phyloP scores from a whole-genome alignment of 2,888 invertebrate species.

The Pyrgus malvae region DNA sequence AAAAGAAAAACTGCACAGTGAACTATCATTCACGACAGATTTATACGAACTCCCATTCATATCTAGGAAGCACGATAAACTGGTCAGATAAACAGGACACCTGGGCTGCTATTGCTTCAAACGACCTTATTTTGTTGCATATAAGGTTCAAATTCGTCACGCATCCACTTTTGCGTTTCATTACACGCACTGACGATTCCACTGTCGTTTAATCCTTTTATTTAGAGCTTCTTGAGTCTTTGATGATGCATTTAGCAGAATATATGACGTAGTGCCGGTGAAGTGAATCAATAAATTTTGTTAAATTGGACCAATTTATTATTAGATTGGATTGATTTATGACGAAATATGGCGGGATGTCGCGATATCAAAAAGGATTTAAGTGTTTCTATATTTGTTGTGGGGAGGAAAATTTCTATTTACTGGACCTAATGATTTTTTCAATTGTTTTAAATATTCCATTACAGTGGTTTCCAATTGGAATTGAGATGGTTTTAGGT shows the following conservation, averaged over 20 bases:
- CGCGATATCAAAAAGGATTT: too few relatives aligned
- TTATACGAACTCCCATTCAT: background rate
- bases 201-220: slow-evolving; percentile 25
- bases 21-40: slow-evolving; percentile 4
- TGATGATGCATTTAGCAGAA: slow-evolving; percentile 20
- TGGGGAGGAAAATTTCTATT: too few relatives aligned
- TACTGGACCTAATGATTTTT: too few relatives aligned
- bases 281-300: slow-evolving; percentile 18
- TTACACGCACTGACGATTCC: slow-evolving; percentile 20
- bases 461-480: too few relatives aligned
- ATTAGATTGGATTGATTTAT: slow-evolving; percentile 12
- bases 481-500: too few relatives aligned
- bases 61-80: background rate
- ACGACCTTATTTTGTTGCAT: background rate
- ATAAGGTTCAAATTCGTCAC: slow-evolving; percentile 13
- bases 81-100: background rate
- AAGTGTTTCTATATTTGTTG: too few relatives aligned
- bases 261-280: slow-evolving; percentile 15
- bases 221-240: slow-evolving; percentile 19
- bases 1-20: background rate
- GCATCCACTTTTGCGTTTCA: too few relatives aligned
- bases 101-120: background rate
- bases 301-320: slow-evolving; percentile 8
- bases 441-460: too few relatives aligned
- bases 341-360: too few relatives aligned